phyloP scores from a whole-genome alignment of 2,888 invertebrate species.

The Panzeria rudis region DNA sequence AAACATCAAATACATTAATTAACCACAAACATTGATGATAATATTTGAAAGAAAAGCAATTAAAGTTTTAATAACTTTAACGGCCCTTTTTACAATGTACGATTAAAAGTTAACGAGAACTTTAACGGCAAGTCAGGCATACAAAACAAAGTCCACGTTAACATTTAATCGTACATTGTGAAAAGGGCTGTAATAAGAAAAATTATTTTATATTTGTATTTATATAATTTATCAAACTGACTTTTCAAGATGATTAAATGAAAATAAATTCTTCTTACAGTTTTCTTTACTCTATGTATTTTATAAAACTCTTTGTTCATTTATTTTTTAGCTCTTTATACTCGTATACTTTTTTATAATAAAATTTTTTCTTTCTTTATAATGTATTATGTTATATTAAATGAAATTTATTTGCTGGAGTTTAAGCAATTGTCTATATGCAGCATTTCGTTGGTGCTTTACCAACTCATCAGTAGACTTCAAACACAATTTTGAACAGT shows the following conservation, averaged over 20 bases:
- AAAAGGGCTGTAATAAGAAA: too few species aligned
- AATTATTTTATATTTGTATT: background rate
- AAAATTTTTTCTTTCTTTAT: background rate
- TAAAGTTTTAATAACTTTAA: background rate
- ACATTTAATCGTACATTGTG: too few species aligned
- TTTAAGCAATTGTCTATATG: too few species aligned
- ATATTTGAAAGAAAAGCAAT: background rate
- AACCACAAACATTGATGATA: background rate
- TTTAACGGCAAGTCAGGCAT: too few species aligned
- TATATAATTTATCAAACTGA: slow-evolving; percentile 1
- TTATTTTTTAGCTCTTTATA: background rate
- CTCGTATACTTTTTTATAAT: background rate
- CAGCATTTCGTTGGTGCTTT: too few species aligned
- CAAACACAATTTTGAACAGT: too few species aligned
- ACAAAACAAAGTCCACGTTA: too few species aligned
- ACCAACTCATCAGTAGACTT: too few species aligned
- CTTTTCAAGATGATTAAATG: background rate
- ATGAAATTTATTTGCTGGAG: too few species aligned
- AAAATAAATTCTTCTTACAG: background rate
- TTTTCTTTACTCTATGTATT: background rate
- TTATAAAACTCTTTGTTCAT: background rate
- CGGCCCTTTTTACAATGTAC: too few species aligned
- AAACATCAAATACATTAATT: background rate
- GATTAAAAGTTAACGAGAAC: too few species aligned
- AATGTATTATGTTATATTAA: too few species aligned